phyloP scores from a whole-genome alignment of 2,888 invertebrate species.

The Subacronicta megacephala region DNA sequence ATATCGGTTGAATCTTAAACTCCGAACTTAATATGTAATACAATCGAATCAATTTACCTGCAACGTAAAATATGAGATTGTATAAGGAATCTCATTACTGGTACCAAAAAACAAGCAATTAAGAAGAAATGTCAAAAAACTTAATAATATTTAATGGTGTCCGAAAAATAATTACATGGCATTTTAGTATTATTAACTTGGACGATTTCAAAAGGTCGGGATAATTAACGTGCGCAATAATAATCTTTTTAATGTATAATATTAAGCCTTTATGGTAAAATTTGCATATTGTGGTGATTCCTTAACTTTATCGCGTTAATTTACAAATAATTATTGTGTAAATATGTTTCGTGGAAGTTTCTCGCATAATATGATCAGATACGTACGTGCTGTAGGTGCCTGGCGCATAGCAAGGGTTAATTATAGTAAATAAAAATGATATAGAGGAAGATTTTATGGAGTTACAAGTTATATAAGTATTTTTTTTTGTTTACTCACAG shows the following conservation, averaged over 20 bases:
- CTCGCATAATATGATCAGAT: constrained; percentile 55
- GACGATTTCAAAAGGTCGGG: constrained; percentile 78
- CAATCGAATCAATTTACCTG: constrained; percentile 51
- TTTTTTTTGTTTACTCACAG: background rate
- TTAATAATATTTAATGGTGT: constrained; percentile 71
- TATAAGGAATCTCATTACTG: constrained; percentile 63
- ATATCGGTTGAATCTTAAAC: constrained; percentile 39
- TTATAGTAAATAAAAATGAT: constrained; percentile 41
- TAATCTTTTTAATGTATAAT: constrained; percentile 75
- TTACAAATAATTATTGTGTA: constrained; percentile 67
- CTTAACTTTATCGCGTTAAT: constrained; percentile 71
- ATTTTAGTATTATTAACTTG: constrained; percentile 76
- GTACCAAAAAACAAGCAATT: constrained; percentile 62
- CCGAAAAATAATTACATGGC: constrained; percentile 76
- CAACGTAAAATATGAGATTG: constrained; percentile 60
- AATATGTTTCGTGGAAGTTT: constrained; percentile 59
- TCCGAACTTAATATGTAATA: constrained; percentile 49
- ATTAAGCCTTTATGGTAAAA: constrained; percentile 71
- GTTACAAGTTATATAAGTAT: constrained; percentile 2
- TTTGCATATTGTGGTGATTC: constrained; percentile 73
- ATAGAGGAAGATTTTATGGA: constrained; percentile 1
- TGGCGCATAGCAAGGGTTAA: constrained; percentile 41
- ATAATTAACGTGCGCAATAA: constrained; percentile 84
- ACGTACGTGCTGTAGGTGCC: constrained; percentile 37
- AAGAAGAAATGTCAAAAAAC: constrained; percentile 68